These are phyloP conservation scores for Rhagium mordax DNA, from an alignment of 2,888 invertebrate genomes.

Conservation along the genomic window DNA sequence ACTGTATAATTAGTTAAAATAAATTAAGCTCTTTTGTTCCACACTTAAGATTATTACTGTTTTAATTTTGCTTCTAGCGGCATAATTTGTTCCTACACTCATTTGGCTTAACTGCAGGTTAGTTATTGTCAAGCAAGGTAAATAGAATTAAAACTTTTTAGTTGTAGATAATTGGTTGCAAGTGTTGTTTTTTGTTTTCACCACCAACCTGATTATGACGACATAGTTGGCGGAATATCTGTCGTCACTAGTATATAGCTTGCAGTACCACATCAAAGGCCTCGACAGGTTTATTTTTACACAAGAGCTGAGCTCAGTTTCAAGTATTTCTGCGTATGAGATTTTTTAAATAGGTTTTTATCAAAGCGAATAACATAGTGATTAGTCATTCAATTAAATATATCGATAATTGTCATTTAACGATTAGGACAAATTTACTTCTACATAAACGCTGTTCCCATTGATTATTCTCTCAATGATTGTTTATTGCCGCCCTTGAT, in stretches of 20 bases:
- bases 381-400: background rate
- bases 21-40: background rate
- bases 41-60: background rate
- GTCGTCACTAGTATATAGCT: background rate
- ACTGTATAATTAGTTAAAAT: background rate
- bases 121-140: too few relatives aligned
- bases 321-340: too few relatives aligned
- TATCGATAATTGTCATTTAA: background rate
- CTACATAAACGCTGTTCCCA: background rate
- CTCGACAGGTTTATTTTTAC: too few relatives aligned
- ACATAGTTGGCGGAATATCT: background rate
- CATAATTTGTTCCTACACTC: background rate
- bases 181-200: too few relatives aligned
- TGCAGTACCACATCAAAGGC: too few relatives aligned
- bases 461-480: background rate
- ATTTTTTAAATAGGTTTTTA: too few relatives aligned
- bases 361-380: too few relatives aligned
- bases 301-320: too few relatives aligned
- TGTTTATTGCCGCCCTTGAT: constrained; percentile 23
- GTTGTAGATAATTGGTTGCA: too few relatives aligned
- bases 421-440: background rate
- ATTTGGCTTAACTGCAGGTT: background rate
- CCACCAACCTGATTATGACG: background rate
- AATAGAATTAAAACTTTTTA: too few relatives aligned
- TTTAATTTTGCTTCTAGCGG: background rate